Percentiles rank a stretch among this genome's conserved stretches.
Evolutionary conservation across 2,797 vertebrate genomes (phyloP).

Genomic region (Paguma larvata): DNA sequence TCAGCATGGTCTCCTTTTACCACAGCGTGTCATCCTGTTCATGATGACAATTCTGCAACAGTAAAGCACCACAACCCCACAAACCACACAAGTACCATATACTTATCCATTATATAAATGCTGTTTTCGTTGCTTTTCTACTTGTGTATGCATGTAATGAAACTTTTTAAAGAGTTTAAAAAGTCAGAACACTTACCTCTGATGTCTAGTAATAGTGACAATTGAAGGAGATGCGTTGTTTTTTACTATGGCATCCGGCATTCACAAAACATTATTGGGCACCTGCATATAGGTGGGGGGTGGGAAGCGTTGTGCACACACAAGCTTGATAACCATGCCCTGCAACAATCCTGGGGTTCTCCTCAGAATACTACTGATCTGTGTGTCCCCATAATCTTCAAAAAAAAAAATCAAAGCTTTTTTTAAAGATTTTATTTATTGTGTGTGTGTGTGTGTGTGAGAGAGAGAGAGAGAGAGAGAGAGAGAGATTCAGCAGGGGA

Average conservation of each 20-base stretch:
- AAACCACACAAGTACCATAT: not conserved
- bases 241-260: not conserved
- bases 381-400: not conserved
- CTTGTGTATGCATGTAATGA: not conserved
- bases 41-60: not conserved
- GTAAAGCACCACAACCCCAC: not conserved
- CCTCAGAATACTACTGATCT: not conserved
- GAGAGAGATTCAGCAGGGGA: too few species aligned
- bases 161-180: not conserved
- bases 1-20: not conserved
- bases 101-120: not conserved
- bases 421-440: not conserved
- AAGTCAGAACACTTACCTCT: not conserved
- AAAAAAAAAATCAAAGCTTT: not conserved
- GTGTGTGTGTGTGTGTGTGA: too few species aligned
- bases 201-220: not conserved
- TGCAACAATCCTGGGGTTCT: not conserved
- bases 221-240: not conserved
- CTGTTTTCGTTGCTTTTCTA: not conserved
- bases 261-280: not conserved
- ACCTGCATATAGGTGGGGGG: not conserved
- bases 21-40: not conserved
- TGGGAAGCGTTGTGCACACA: rapidly evolving
- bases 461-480: too few species aligned
- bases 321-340: not conserved